A percentile compares a stretch with the other conserved stretches of the same genome.
These are phyloP conservation scores for Elephantulus edwardii DNA, from an alignment of 2,113 vertebrate species.

Conservation along the genomic window DNA sequence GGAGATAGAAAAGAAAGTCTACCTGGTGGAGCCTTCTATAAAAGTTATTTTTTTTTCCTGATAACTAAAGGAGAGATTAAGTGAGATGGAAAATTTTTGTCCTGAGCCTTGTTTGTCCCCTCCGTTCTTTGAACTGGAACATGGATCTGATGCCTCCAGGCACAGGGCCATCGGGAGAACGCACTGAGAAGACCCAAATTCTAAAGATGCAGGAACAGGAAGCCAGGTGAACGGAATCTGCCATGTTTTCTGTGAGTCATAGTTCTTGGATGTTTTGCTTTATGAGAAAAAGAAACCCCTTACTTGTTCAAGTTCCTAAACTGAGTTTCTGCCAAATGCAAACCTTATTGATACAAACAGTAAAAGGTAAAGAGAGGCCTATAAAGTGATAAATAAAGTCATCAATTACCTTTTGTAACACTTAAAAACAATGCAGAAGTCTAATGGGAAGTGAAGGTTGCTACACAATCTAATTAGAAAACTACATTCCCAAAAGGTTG, in stretches of 20 bases:
- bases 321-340: conserved; percentile 31
- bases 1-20: not conserved
- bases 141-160: not conserved
- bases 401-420: not conserved
- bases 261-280: not conserved
- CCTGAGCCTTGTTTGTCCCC: not conserved
- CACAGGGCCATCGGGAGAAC: not conserved
- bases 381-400: not conserved
- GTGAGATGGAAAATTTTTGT: not conserved
- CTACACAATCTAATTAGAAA: not conserved
- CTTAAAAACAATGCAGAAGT: not conserved
- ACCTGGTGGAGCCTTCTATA: not conserved
- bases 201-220: not conserved
- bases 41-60: not conserved
- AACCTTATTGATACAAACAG: conserved; percentile 40
- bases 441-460: not conserved
- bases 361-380: conserved; percentile 12
- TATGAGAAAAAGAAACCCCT: conserved; percentile 25
- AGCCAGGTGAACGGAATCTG: rapidly evolving
- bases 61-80: not conserved
- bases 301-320: conserved; percentile 46
- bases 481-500: not conserved
- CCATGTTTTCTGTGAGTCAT: not conserved
- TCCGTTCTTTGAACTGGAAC: not conserved
- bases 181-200: not conserved